Evolutionary conservation across 1,140 invertebrate genomes (phyloP).

Genomic region (Callitettix versicolor): DNA sequence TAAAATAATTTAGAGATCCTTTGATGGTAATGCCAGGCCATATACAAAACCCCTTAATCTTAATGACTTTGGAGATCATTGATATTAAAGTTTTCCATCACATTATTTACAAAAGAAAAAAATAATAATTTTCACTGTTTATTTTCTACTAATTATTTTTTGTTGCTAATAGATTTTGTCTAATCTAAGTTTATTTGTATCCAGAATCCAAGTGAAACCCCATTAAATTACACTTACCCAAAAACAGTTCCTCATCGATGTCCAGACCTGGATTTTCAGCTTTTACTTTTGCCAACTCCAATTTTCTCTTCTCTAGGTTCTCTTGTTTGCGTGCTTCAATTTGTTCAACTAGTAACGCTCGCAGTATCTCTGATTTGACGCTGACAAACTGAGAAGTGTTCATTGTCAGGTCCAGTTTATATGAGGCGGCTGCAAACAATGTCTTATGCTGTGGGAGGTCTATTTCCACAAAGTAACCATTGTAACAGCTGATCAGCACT

Average conservation of each 20-base stretch:
- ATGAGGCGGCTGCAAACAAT: neutral
- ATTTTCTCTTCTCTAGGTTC: slow-evolving; percentile 40
- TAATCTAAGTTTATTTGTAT: no score
- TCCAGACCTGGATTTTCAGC: slow-evolving; percentile 42
- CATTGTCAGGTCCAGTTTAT: neutral
- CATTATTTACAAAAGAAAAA: no score
- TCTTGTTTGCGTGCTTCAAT: slow-evolving; percentile 37
- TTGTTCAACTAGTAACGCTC: slow-evolving; percentile 34
- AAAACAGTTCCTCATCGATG: slow-evolving; percentile 44
- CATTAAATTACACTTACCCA: no score
- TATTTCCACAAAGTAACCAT: slow-evolving; percentile 2
- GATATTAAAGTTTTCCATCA: no score
- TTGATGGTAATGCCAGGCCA: no score
- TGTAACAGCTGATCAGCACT: neutral
- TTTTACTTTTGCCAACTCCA: slow-evolving; percentile 41
- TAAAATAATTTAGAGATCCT: no score
- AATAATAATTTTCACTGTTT: no score
- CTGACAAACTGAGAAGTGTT: slow-evolving; percentile 36
- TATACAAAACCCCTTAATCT: no score
- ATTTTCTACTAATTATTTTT: no score
- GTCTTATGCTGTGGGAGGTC: neutral
- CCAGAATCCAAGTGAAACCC: no score
- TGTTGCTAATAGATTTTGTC: no score
- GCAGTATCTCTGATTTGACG: slow-evolving; percentile 44
- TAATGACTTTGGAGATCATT: no score